phyloP scores from a whole-genome alignment of 2,888 invertebrate genomes.

The Clanis bilineata region DNA sequence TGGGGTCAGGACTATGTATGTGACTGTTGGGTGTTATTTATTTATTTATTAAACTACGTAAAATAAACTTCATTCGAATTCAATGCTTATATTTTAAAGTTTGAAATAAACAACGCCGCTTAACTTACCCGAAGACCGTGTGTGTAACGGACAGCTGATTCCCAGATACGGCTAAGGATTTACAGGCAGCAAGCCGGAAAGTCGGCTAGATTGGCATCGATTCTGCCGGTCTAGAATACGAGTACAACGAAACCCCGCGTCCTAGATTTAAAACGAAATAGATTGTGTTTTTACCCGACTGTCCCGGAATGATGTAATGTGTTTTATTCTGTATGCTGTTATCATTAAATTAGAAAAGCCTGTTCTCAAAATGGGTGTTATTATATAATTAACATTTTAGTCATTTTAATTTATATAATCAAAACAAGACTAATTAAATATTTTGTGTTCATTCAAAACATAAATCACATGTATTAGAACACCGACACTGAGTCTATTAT shows the following conservation, averaged over 20 bases:
- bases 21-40: too few relatives aligned
- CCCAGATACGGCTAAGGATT: constrained; percentile 36
- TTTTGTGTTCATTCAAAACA: too few relatives aligned
- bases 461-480: too few relatives aligned
- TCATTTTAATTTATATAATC: too few relatives aligned
- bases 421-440: too few relatives aligned
- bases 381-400: too few relatives aligned
- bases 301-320: too few relatives aligned
- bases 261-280: neutral
- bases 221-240: constrained; percentile 19
- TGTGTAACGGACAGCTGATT: constrained; percentile 8
- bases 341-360: too few relatives aligned
- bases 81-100: neutral
- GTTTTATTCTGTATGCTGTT: neutral
- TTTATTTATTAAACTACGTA: neutral
- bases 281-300: too few relatives aligned
- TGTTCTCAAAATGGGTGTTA: too few relatives aligned
- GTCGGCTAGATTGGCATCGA: constrained; percentile 35
- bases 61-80: neutral
- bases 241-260: neutral
- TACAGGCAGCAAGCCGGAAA: constrained; percentile 35
- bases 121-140: neutral
- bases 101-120: neutral
- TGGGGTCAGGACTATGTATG: too few relatives aligned
- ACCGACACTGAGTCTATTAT: too few relatives aligned